Base-by-base conservation (phyloP, 2,113 vertebrate species). In the Baryphthengus martii region DNA sequence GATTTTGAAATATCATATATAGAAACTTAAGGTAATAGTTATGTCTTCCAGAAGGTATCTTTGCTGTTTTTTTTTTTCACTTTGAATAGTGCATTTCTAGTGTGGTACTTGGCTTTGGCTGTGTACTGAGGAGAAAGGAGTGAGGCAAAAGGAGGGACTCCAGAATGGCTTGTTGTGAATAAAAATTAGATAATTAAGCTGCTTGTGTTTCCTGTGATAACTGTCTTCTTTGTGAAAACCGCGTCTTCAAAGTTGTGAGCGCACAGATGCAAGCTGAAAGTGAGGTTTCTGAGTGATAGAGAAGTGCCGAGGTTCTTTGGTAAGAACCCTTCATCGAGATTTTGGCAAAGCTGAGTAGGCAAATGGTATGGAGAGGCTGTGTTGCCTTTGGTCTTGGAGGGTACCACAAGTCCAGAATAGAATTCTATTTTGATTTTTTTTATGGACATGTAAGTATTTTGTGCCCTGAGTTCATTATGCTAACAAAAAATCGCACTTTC, bases 41-140 rank as follows among this genome's bases (percentile, higher is more conserved):
- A 17, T 9, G 29, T 28, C 50, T 71, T 49, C 61, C 68, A 53
- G 12, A 8, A 33, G 37, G 45, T n/a, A 11, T 52, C 76, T 68
- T 65, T 88, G 28, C 24, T 31, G 6, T 0, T n/a, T 35, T 45
- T 19, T 2, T 63, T 79, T 37, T 59, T 24, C 20, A 24, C 45
- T 37, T 49, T 50, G 17, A 65, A 33, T 10, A 1, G 6, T 16
- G 39, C 0, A 0, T 90, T 83, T 78, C n/a, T 35, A 13, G 11
- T 15, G 24, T 25, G 35, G 11, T 52, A 44, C 29, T 84, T 71
- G 76, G 17, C 9, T 73, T 42, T 73, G 47, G 61, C 44, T 19
- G 2, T 45, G 5, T 45, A 0, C 4, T 55, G n/a, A 61, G n/a
- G 37, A 78, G 50, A 37, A 67, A 62, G 33, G 39, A 72, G 28